Evolutionary conservation across 2,113 vertebrate genomes (phyloP), one percentile per base, ranked within the genome.

Genomic region (Trematomus loennbergii): DNA sequence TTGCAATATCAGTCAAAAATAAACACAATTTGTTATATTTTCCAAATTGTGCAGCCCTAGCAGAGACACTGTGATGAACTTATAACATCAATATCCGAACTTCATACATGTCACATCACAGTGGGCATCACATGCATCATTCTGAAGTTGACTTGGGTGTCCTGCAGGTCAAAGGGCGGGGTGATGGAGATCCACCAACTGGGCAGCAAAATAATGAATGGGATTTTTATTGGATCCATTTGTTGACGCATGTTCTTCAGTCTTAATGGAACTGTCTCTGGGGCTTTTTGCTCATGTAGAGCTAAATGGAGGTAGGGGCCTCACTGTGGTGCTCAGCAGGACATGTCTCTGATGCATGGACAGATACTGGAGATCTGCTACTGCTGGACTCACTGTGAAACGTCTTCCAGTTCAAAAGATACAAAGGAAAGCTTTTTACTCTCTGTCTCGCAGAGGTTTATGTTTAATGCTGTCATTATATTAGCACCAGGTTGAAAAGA

Each of bases 321-420:
- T 54, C 63, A 54, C 54, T 16, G 46, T 61, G 46, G 13, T 36
- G 12, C 13, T 58, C 58, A 54, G 36, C 49, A n/a, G 36, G 57
- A 46, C n/a, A 9, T 9, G 11, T 45, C 15, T 12, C 43, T 49
- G 15, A 53, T 17, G 63, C 22, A 15, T 22, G 45, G 25, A 57
- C 33, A 1, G 54, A 48, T 12, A 36, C 20, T 50, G n/a, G 40
- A 54, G 20, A 53, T 13, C 64, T n/a, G 12, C 45, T 49, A n/a
- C 18, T 49, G 16, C 63, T 68, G 57, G 50, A 45, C 69, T 36
- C 36, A 68, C 75, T 73, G 57, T 79, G 64, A 74, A 68, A 18
- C 12, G 52, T 79, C 64, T 54, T 70, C 53, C 46, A 53, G 0
- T 53, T 48, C 22, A 72, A 45, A 52, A 53, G 60, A 22, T 64